Conservation (phyloP, 2,113 vertebrate species). For the Oostethus manadensis region DNA sequence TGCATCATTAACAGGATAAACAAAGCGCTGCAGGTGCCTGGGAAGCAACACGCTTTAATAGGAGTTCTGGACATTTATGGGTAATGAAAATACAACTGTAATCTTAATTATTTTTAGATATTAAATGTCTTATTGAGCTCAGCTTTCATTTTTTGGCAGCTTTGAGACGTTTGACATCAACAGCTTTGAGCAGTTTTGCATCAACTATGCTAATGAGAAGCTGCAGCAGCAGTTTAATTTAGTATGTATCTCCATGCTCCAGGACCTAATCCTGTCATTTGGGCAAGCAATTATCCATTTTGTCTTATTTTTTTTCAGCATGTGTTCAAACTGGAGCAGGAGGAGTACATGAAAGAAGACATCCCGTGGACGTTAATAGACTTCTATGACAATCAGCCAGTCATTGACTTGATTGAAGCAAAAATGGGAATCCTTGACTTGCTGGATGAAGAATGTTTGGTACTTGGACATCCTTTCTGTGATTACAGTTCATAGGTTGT, state of each 20-base stretch:
- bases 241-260: conserved; percentile 68
- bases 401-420: conserved; percentile 95
- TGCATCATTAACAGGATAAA: conserved; percentile 88
- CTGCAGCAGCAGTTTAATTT: conserved; percentile 96
- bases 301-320: conserved; percentile 71
- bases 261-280: not conserved
- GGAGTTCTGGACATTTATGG: conserved; percentile 98
- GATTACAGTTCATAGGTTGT: not conserved
- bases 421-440: conserved; percentile 96
- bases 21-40: conserved; percentile 79
- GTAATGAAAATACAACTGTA: conserved; percentile 62
- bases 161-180: conserved; percentile 98
- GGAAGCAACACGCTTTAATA: conserved; percentile 88
- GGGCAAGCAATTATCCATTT: not conserved
- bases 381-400: conserved; percentile 94
- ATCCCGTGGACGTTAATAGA: conserved; percentile 97
- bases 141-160: conserved; percentile 59
- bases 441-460: conserved; percentile 96
- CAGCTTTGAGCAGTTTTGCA: conserved; percentile 98
- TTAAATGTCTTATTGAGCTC: not conserved
- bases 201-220: conserved; percentile 98
- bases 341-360: conserved; percentile 97
- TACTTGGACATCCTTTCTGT: conserved; percentile 41
- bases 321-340: conserved; percentile 97
- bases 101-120: not conserved